Percentiles rank a stretch among this genome's conserved stretches.
These are phyloP conservation scores for Ptychadena robeensis DNA, from an alignment of 2,797 vertebrate genomes.

Conservation along the genomic window DNA sequence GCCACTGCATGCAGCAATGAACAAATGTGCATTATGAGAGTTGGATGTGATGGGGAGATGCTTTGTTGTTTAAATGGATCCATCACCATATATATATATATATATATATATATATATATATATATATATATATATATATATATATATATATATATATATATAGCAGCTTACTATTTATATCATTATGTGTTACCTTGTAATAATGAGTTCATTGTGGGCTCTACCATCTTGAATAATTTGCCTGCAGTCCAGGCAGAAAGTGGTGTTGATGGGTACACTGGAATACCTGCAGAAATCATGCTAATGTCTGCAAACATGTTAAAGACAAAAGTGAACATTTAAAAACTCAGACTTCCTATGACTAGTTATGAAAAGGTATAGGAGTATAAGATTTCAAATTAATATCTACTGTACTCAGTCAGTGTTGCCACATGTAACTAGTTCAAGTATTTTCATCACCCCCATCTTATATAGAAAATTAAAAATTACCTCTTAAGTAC, in stretches of 20 bases:
- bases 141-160: too few relatives aligned
- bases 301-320: neutral
- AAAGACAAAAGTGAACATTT: neutral
- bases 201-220: neutral
- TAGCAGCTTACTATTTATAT: too few relatives aligned
- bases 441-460: too few relatives aligned
- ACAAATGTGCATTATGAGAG: neutral
- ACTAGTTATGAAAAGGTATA: too few relatives aligned
- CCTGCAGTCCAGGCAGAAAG: neutral
- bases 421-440: neutral
- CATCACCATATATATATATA: neutral
- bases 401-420: neutral
- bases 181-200: neutral
- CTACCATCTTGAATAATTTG: neutral
- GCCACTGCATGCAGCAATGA: too few relatives aligned
- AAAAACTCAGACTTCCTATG: neutral
- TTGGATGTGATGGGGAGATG: neutral
- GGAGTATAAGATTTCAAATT: neutral
- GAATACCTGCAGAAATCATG: neutral
- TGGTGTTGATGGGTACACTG: neutral
- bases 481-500: neutral
- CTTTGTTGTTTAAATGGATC: neutral
- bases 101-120: too few relatives aligned
- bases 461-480: too few relatives aligned
- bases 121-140: too few relatives aligned